Evolutionary conservation across 2,797 vertebrate species (phyloP), one percentile per base, ranked within the genome.

Genomic region (Erithacus rubecula): DNA sequence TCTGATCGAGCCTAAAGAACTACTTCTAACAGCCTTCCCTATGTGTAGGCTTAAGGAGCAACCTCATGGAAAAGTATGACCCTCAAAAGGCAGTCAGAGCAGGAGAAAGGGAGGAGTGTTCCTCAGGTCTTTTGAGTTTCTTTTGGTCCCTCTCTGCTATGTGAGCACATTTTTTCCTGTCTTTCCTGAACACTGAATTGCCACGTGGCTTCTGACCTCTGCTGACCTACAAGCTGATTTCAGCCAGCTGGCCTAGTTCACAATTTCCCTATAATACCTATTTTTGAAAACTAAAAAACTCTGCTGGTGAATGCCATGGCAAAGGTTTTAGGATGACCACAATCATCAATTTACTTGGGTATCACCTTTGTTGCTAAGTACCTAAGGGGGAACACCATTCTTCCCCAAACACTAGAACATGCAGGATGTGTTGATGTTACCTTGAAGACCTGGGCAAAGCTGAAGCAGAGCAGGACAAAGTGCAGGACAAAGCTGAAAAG

Each of bases 391-490:
- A 93, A 22, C 23, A 20, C 14, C 12, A 0, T 26, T 56, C 44
- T 51, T 76, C 67, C n/a, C 34, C 18, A 43, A 77, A n/a, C 43
- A 34, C n/a, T 16, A 43, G 85, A 83, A 86, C 21, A 36, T 7
- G 32, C 16, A 13, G 47, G 13, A 52, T 23, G 8, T 1, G 0
- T 3, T 0, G 4, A 30, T 7, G 20, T 30, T 64, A 74, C 59
- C 49, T 56, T 12, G 47, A 81, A 93, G 49, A 41, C 22, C 18
- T 2, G 4, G 32, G 46, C 80, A 47, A 87, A 86, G 70, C 75
- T 11, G 46, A 84, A 69, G 52, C 15, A 64, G n/a, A 62, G 26
- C 56, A 67, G 18, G 29, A 47, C 46, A 44, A 39, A 81, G 51
- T 26, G 60, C 80, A 80, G 65, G 53, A 95, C 52, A 84, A 87